Evolutionary conservation across 2,888 invertebrate genomes (phyloP).

Genomic region (Neria commutata): DNA sequence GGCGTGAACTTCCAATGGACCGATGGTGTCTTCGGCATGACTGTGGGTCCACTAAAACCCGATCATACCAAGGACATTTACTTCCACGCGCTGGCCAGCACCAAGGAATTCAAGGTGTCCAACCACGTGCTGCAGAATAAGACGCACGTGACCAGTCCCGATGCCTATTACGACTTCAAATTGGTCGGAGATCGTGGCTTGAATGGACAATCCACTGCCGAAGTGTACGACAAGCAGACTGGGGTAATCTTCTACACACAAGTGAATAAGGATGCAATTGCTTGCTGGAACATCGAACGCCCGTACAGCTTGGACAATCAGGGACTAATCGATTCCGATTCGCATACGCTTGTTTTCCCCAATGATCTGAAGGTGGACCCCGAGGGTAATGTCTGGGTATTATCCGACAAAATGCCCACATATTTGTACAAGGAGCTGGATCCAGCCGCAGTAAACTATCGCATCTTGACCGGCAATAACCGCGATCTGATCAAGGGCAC

Average conservation of each 20-base stretch:
- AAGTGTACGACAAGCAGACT: constrained; percentile 71
- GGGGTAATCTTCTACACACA: constrained; percentile 80
- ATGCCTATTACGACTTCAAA: constrained; percentile 75
- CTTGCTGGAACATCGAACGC: constrained; percentile 78
- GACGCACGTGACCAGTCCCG: constrained; percentile 70
- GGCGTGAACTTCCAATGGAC: constrained; percentile 87
- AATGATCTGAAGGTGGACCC: constrained; percentile 76
- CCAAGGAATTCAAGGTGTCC: constrained; percentile 79
- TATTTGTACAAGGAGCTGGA: constrained; percentile 73
- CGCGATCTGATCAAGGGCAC: constrained; percentile 59
- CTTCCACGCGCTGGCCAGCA: constrained; percentile 83
- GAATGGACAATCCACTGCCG: constrained; percentile 76
- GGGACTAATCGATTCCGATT: constrained; percentile 72
- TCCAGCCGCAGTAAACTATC: constrained; percentile 72
- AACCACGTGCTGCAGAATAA: constrained; percentile 76
- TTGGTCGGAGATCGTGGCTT: constrained; percentile 75
- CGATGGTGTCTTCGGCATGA: constrained; percentile 80
- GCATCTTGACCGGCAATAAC: constrained; percentile 57
- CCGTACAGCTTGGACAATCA: constrained; percentile 71
- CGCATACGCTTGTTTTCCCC: constrained; percentile 74
- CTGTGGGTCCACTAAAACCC: constrained; percentile 68
- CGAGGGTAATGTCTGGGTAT: constrained; percentile 73
- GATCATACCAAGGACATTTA: constrained; percentile 73
- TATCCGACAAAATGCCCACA: constrained; percentile 77
- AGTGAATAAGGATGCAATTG: constrained; percentile 77